phyloP scores from a whole-genome alignment of 2,888 invertebrate genomes.

The Nineta flava region DNA sequence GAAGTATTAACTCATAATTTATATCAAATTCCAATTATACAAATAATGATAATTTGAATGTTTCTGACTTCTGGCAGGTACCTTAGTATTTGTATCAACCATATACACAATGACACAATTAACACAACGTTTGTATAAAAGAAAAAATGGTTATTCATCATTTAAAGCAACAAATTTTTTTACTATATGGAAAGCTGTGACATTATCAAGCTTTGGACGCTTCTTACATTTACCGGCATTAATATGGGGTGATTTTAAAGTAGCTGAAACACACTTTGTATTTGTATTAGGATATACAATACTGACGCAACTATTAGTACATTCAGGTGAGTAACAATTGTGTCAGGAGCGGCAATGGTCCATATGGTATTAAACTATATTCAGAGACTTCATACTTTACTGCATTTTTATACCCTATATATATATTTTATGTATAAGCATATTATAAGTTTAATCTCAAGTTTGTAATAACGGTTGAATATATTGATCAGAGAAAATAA shows the following conservation, averaged over 20 bases:
- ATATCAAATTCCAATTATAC: no score
- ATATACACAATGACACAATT: conserved; percentile 17
- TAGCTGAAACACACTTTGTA: conserved; percentile 31
- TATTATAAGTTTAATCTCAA: no score
- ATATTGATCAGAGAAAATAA: no score
- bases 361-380: no score
- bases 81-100: conserved; percentile 17
- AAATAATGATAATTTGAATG: no score
- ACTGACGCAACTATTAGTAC: conserved; percentile 43
- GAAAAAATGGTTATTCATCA: background rate
- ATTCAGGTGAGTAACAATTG: conserved; percentile 44
- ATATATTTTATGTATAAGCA: no score
- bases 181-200: conserved; percentile 36
- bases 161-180: conserved; percentile 11
- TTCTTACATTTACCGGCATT: conserved; percentile 43
- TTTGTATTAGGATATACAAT: conserved; percentile 48
- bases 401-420: no score
- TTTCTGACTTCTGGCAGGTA: no score
- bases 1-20: no score
- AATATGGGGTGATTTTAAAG: conserved; percentile 38
- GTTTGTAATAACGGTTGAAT: no score
- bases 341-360: no score
- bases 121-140: background rate
- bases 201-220: conserved; percentile 40
- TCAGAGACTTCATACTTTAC: no score